Evolutionary conservation across 2,797 vertebrate genomes (phyloP).

Genomic region (Acanthurus lineatus): DNA sequence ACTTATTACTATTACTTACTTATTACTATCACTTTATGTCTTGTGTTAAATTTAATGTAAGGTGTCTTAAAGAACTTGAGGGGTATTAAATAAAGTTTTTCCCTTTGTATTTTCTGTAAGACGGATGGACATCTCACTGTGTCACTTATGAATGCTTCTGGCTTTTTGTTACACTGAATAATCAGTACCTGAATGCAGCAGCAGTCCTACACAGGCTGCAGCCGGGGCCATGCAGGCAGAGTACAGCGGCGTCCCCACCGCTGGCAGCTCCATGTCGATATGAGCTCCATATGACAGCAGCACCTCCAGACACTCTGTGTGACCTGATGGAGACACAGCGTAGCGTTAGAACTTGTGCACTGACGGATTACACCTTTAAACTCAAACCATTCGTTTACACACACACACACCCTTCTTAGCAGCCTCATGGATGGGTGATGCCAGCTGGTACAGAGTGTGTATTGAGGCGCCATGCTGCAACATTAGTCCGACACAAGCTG

Average conservation of each 20-base stretch:
- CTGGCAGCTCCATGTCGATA: conserved; percentile 87
- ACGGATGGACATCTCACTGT: not conserved
- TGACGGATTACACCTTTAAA: not conserved
- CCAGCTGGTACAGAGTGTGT: conserved; percentile 75
- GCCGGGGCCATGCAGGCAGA: conserved; percentile 87
- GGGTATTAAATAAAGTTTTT: no score
- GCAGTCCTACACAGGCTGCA: conserved; percentile 86
- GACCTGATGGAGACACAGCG: conserved; percentile 75
- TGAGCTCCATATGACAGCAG: conserved; percentile 88
- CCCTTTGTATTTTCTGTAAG: not conserved
- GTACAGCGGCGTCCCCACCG: conserved; percentile 89
- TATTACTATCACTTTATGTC: no score
- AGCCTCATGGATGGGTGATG: conserved; percentile 90
- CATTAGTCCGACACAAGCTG: conserved; percentile 87
- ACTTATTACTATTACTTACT: no score
- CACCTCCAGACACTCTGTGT: conserved; percentile 92
- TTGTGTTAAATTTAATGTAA: no score
- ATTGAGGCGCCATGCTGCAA: conserved; percentile 84
- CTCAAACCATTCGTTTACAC: not conserved
- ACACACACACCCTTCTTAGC: conserved; percentile 86
- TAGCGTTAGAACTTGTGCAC: conserved; percentile 3
- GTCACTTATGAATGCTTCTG: not conserved
- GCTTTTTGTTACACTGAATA: conserved; percentile 10
- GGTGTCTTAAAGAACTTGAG: no score
- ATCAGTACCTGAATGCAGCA: conserved; percentile 89